Evolutionary conservation across 2,888 invertebrate species (phyloP).

Genomic region (Ophraella communa): DNA sequence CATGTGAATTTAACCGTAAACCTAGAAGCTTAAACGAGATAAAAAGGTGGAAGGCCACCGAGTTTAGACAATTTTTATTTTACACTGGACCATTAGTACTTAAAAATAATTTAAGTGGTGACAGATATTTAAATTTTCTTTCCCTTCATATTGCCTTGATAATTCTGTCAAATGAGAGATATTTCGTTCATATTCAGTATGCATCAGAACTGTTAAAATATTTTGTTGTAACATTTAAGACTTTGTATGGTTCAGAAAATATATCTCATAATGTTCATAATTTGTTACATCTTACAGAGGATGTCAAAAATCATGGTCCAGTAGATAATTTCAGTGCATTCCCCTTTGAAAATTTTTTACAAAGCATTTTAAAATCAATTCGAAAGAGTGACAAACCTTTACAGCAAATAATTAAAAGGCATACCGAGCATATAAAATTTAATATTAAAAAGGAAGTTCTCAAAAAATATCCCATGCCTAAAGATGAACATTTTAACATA

Average conservation of each 20-base stretch:
- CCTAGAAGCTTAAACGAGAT: neutral
- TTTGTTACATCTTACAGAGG: conserved; percentile 20
- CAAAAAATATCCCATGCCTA: neutral
- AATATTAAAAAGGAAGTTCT: neutral
- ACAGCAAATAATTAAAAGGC: conserved; percentile 22
- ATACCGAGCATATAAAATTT: neutral
- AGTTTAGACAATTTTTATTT: neutral
- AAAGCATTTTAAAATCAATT: conserved; percentile 1
- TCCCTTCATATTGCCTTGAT: neutral
- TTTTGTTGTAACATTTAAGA: conserved; percentile 22
- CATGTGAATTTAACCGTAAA: neutral
- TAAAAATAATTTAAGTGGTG: neutral
- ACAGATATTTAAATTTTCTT: neutral
- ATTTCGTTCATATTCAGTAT: conserved; percentile 1
- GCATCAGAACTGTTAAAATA: conserved; percentile 16
- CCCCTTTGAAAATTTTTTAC: neutral
- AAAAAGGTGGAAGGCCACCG: neutral
- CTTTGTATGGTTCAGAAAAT: conserved; percentile 22
- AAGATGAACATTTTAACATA: neutral
- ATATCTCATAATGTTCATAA: conserved; percentile 30
- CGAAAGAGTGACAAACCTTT: conserved; percentile 17
- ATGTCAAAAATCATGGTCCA: conserved; percentile 16
- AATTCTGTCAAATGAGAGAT: neutral
- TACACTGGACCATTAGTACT: neutral
- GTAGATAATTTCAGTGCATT: conserved; percentile 10